Conservation (phyloP, 2,888 invertebrate genomes). For the Melieria picta region DNA sequence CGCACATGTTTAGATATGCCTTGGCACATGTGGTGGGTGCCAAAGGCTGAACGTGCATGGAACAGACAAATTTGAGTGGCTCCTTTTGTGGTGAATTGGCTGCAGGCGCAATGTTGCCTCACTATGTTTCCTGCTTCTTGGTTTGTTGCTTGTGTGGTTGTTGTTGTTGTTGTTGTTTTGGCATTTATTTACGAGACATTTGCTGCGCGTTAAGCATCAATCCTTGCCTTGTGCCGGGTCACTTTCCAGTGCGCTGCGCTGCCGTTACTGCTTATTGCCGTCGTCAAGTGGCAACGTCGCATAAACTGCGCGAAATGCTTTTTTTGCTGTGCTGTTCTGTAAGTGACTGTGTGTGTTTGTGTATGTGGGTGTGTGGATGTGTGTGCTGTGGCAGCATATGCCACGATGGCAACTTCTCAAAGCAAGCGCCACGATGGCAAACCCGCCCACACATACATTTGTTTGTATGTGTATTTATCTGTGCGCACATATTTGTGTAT, state of each 20-base stretch:
- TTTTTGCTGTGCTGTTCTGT: too few species aligned
- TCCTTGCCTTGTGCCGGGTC: background rate
- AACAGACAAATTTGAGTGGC: background rate
- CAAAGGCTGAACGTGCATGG: too few species aligned
- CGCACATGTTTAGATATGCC: too few species aligned
- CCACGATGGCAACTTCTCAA: too few species aligned
- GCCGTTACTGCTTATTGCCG: too few species aligned
- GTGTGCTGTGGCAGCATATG: too few species aligned
- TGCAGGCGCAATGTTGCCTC: background rate
- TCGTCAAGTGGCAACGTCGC: too few species aligned
- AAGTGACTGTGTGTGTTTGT: too few species aligned
- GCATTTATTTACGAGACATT: background rate
- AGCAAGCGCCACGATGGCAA: background rate
- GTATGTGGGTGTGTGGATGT: too few species aligned
- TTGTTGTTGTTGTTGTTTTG: background rate
- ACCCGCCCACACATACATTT: background rate
- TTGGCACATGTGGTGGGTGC: too few species aligned
- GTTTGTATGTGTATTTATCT: constrained; percentile 7
- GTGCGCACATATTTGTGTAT: constrained; percentile 7
- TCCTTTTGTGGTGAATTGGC: background rate
- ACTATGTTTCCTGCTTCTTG: background rate
- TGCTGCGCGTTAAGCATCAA: background rate
- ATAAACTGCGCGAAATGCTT: too few species aligned
- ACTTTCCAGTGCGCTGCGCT: background rate
- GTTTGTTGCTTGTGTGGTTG: too few species aligned